Conservation (phyloP, 1,140 invertebrate genomes). For the Lycorma delicatula region DNA sequence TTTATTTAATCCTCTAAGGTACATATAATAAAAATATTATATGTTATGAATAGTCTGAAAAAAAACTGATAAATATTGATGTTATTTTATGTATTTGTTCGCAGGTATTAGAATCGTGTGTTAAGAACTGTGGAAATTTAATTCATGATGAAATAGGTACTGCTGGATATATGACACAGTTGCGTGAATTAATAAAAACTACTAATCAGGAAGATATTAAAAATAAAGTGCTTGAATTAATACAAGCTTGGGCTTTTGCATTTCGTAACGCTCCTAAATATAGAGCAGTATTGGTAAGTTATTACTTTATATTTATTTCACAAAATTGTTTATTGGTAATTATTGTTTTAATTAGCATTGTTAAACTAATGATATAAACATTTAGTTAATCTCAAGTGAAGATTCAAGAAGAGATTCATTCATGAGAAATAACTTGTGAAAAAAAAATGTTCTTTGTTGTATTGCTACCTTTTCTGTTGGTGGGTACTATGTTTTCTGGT, state of each 20-base stretch:
- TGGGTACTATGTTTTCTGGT: too few species aligned
- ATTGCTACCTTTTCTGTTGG: too few species aligned
- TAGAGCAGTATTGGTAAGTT: conserved; percentile 66
- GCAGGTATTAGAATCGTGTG: conserved; percentile 86
- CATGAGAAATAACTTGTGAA: too few species aligned
- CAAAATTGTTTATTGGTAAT: background rate
- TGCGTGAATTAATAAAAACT: conserved; percentile 76
- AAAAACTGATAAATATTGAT: too few species aligned
- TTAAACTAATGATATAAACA: too few species aligned
- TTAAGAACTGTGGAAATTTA: conserved; percentile 92
- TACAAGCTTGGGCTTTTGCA: conserved; percentile 95
- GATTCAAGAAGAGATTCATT: too few species aligned
- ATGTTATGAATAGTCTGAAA: too few species aligned
- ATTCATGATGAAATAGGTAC: conserved; percentile 91
- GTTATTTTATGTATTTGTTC: too few species aligned
- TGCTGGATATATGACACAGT: conserved; percentile 89
- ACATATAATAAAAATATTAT: too few species aligned
- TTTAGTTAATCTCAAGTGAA: too few species aligned
- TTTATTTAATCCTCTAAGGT: too few species aligned
- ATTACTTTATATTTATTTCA: background rate
- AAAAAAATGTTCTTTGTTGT: too few species aligned
- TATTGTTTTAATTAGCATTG: background rate
- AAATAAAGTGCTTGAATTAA: conserved; percentile 83
- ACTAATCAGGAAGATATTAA: conserved; percentile 75
- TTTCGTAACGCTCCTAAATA: conserved; percentile 88